These are phyloP conservation scores for Zhuqinia jingwanae DNA, from an alignment of 2,888 invertebrate species.

Conservation along the genomic window DNA sequence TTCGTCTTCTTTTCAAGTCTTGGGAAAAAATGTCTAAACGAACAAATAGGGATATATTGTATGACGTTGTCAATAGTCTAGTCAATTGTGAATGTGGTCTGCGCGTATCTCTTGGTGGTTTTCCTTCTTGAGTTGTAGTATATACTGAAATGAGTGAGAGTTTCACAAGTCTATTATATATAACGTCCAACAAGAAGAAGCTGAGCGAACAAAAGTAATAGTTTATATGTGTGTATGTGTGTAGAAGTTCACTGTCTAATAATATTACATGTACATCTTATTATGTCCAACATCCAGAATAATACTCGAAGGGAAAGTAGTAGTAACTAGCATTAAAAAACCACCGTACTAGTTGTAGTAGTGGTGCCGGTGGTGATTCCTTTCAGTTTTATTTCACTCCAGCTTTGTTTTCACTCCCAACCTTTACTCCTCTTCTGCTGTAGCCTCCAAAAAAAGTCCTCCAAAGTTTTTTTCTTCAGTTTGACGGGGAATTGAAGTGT, in stretches of 20 bases:
- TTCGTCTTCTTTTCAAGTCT: background rate
- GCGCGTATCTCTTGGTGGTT: constrained; percentile 18
- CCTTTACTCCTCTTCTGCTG: background rate
- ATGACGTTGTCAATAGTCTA: background rate
- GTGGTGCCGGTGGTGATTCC: constrained; percentile 41
- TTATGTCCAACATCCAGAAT: constrained; percentile 17
- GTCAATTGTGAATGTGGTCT: background rate
- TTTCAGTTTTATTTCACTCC: constrained; percentile 49
- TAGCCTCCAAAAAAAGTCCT: constrained; percentile 18
- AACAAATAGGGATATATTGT: constrained; percentile 19
- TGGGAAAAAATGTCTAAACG: background rate
- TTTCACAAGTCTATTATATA: constrained; percentile 33
- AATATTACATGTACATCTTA: constrained; percentile 37
- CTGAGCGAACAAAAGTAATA: constrained; percentile 18
- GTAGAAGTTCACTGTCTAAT: constrained; percentile 18
- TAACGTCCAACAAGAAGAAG: too few relatives aligned
- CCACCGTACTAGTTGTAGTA: background rate
- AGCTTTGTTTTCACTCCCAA: constrained; percentile 51
- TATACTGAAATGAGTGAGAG: constrained; percentile 12
- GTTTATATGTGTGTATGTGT: too few relatives aligned
- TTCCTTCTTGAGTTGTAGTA: background rate
- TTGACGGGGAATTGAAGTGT: constrained; percentile 76
- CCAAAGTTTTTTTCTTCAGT: constrained; percentile 73
- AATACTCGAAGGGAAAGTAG: background rate
- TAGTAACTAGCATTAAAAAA: background rate